Evolutionary conservation across 2,888 invertebrate genomes (phyloP).

Genomic region (Chrysolina oricalcia): DNA sequence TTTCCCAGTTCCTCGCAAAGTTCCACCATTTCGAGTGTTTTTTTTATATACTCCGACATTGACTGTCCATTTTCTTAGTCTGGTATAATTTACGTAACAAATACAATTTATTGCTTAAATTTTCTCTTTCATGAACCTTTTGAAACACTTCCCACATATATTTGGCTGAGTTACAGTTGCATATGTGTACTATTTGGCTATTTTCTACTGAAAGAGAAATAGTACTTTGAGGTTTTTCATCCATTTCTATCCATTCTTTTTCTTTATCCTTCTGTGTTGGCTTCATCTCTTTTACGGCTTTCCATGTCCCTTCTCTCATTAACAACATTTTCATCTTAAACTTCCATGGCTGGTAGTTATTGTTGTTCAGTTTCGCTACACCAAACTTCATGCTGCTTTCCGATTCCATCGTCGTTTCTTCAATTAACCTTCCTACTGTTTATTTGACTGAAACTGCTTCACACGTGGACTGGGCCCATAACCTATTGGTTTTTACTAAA

Average conservation of each 20-base stretch:
- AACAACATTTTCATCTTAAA: no score
- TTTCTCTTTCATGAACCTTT: background rate
- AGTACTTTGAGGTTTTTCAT: background rate
- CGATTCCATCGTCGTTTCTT: no score
- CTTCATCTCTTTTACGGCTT: background rate
- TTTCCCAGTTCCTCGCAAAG: slow-evolving; percentile 6
- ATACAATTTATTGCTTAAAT: no score
- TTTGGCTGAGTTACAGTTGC: slow-evolving; percentile 6
- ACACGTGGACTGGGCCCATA: no score
- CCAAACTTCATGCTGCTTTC: no score
- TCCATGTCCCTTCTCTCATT: background rate
- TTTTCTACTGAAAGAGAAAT: slow-evolving; percentile 10
- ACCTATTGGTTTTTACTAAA: no score
- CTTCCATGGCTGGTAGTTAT: no score
- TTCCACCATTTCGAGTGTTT: no score
- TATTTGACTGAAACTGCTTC: no score
- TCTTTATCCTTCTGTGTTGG: background rate
- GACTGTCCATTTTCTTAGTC: background rate
- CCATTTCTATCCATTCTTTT: background rate
- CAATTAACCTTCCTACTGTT: no score
- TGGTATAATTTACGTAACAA: background rate
- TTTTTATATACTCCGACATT: background rate
- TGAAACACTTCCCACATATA: background rate
- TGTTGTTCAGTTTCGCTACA: no score
- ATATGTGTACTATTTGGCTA: background rate